Base-by-base conservation (phyloP, 2,888 invertebrate species). In the Dasysyrphus tricinctus region DNA sequence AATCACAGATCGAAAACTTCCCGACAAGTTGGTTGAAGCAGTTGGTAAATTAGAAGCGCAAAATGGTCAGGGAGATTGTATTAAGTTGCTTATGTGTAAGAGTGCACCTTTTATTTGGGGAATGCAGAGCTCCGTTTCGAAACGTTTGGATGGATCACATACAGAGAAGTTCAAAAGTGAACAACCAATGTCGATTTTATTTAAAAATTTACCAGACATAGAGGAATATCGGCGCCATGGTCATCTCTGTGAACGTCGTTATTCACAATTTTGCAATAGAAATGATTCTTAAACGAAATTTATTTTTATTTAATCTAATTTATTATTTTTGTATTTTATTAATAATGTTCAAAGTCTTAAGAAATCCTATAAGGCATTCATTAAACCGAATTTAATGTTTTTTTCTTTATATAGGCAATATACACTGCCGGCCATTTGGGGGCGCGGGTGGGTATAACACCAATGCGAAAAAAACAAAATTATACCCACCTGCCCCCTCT, bases 21-120 rank as follows among this genome's bases (percentile, higher is more conserved):
- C 96, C 0, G 93, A 94, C 34, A 92, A 94, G 32, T 91, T 97
- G 42, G 94, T 96, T 67, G 93, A 95, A 11, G 92, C 94, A 86
- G 93, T 96, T 65, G 93, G 93, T 89, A 93, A 94, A 88, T 91
- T 94, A 89, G 93, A 94, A 29, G 47, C 82, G 5, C 91, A 93
- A 0, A 93, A 93, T 16, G 93, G 94, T 80, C 95, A 96, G 88
- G 95, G 94, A 0, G 95, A 95, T 69, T 97, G 97, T 89, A 93
- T 96, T 3, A 94, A 95, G 89, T 92, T 96, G 39, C 92, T 97
- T 42, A 93, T 97, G 83, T 97, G 97, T 91, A 97, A 97, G 93
- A 94, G 94, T 86, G 94, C 96, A 0, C 97, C 97, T 0, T 94
- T 97, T 82, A 94, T 97, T 82, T 94, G 94, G 93, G 95, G 95